A percentile compares a stretch with the other conserved stretches of the same genome.
Evolutionary conservation across 2,113 vertebrate species (phyloP).

Genomic region (Seriola rivoliana): DNA sequence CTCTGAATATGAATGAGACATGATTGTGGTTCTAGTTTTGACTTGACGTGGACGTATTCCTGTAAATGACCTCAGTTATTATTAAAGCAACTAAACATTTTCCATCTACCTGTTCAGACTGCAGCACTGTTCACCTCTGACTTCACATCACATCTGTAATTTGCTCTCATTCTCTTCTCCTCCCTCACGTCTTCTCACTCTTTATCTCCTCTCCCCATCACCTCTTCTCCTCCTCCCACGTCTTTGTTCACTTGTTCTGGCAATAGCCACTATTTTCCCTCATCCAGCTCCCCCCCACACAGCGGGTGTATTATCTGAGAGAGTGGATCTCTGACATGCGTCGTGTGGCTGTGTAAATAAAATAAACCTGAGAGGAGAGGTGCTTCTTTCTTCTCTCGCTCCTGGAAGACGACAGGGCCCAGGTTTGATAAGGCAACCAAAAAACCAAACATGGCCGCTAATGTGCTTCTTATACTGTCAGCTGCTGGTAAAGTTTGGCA

Average conservation of each 20-base stretch:
- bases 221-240: background rate
- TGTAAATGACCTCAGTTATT: background rate
- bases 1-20: background rate
- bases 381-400: background rate
- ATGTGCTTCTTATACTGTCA: no score
- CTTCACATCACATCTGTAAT: background rate
- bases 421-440: constrained; percentile 12
- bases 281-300: background rate
- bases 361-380: constrained; percentile 22
- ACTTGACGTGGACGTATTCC: background rate
- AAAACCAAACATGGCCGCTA: constrained; percentile 6
- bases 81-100: background rate
- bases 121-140: background rate
- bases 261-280: constrained; percentile 17
- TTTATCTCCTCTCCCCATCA: constrained; percentile 7
- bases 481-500: background rate
- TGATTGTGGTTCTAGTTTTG: background rate
- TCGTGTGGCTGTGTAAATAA: constrained; percentile 35
- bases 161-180: background rate
- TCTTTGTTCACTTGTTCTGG: constrained; percentile 26
- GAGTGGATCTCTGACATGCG: constrained; percentile 44
- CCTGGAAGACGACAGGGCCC: background rate
- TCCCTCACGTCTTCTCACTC: background rate
- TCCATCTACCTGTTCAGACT: background rate
- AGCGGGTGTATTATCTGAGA: constrained; percentile 40